Percentiles rank a stretch among this genome's conserved stretches.
Conservation (phyloP, 2,113 vertebrate species). For the Struthidea cinerea region DNA sequence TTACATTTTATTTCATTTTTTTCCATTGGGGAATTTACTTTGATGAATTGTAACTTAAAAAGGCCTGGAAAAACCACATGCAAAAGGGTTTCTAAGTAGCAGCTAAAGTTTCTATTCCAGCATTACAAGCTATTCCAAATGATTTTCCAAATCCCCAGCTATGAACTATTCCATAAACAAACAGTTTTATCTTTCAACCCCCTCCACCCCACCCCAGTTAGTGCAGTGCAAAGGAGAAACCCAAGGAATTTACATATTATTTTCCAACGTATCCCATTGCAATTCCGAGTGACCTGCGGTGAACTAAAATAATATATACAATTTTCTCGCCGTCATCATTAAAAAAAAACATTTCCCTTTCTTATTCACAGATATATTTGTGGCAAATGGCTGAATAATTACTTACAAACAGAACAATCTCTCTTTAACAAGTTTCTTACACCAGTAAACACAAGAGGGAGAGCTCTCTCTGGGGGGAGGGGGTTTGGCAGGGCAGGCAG, state of each 20-base stretch:
- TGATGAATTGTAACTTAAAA: constrained; percentile 73
- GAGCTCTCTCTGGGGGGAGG: not conserved
- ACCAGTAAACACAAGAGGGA: constrained; percentile 26
- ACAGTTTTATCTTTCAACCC: not conserved
- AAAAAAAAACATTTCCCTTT: constrained; percentile 55
- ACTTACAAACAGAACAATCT: constrained; percentile 60
- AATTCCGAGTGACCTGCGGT: not conserved
- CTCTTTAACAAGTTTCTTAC: constrained; percentile 2
- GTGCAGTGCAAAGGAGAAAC: constrained; percentile 58
- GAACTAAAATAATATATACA: constrained; percentile 67
- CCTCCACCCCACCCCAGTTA: constrained; percentile 8
- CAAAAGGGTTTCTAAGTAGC: constrained; percentile 75
- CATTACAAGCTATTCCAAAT: constrained; percentile 27
- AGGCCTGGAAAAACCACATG: constrained; percentile 78
- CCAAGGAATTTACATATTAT: constrained; percentile 45
- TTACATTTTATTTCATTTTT: constrained; percentile 65
- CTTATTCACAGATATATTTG: constrained; percentile 70
- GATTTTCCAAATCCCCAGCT: constrained; percentile 21
- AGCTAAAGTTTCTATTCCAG: constrained; percentile 59
- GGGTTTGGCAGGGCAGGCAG: not conserved
- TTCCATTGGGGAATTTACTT: constrained; percentile 44
- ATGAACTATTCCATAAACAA: not conserved
- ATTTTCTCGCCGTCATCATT: not conserved
- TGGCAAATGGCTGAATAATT: constrained; percentile 62
- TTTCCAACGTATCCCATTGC: constrained; percentile 23